Evolutionary conservation across 2,888 invertebrate species (phyloP).

Genomic region (Eupelmus urozonus): DNA sequence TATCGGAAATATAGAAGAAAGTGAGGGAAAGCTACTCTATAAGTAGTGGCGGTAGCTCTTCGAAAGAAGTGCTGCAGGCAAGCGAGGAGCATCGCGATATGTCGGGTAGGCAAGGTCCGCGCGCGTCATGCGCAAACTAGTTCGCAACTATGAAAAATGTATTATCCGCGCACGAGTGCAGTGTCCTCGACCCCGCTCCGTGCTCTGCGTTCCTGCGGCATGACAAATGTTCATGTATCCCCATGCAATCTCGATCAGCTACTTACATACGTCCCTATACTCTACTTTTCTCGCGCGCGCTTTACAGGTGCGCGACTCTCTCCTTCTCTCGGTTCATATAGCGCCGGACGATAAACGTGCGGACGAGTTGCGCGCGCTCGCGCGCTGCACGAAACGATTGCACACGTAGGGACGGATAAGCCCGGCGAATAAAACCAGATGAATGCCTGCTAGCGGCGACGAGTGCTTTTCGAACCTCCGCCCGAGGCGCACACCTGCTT

Average conservation of each 20-base stretch:
- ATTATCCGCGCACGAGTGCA: slow-evolving; percentile 8
- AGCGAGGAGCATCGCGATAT: no score
- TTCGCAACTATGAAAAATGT: no score
- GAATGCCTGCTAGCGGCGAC: not conserved
- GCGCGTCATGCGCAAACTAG: no score
- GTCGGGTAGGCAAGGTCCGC: no score
- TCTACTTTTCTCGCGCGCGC: not conserved
- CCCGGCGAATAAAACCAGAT: slow-evolving; percentile 44
- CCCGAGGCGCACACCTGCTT: not conserved
- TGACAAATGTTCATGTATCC: not conserved
- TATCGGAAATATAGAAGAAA: no score
- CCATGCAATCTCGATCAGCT: no score
- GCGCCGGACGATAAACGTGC: not conserved
- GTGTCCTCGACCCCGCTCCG: slow-evolving; percentile 36
- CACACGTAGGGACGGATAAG: slow-evolving; percentile 40
- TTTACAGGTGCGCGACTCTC: not conserved
- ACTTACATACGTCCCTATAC: not conserved
- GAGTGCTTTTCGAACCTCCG: not conserved
- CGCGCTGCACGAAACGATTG: slow-evolving; percentile 12
- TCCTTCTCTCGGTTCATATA: not conserved
- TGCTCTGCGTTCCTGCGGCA: slow-evolving; percentile 31
- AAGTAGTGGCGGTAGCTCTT: no score
- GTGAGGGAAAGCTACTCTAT: no score
- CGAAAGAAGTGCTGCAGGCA: no score
- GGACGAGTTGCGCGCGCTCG: not conserved